phyloP scores from a whole-genome alignment of 2,888 invertebrate genomes.

The Lampropteryx suffumata region DNA sequence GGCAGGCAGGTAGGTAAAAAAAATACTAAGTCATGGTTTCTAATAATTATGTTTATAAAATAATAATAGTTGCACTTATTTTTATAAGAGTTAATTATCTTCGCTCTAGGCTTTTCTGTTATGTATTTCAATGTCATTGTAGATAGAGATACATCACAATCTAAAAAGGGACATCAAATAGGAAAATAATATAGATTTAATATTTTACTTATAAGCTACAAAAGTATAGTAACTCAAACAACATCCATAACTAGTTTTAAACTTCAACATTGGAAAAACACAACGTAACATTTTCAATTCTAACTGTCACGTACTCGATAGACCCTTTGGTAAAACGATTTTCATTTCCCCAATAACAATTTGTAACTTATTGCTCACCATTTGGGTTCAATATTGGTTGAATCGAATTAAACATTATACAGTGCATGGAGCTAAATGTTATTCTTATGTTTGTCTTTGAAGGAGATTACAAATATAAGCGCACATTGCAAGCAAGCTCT shows the following conservation, averaged over 20 bases:
- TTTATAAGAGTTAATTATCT: no score
- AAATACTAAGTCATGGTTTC: no score
- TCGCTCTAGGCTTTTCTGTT: no score
- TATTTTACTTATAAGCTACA: no score
- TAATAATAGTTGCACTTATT: no score
- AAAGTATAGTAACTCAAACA: conserved; percentile 5
- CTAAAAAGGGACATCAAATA: no score
- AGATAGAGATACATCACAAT: no score
- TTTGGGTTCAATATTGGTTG: conserved; percentile 38
- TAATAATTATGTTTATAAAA: no score
- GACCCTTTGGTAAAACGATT: conserved; percentile 35
- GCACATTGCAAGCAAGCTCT: conserved; percentile 58
- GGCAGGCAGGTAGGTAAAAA: no score
- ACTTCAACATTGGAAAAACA: conserved; percentile 35
- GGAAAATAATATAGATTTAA: no score
- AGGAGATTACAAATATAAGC: conserved; percentile 73
- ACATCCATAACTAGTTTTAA: conserved; percentile 13
- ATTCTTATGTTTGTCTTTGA: conserved; percentile 76
- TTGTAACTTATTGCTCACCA: background rate
- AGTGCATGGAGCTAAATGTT: conserved; percentile 61
- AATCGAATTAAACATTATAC: conserved; percentile 8
- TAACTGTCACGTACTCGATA: conserved; percentile 50
- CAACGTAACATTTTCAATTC: conserved; percentile 49
- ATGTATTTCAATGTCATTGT: no score
- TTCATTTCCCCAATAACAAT: background rate